Evolutionary conservation across 2,888 invertebrate species (phyloP).

Genomic region (Philereme transversata): DNA sequence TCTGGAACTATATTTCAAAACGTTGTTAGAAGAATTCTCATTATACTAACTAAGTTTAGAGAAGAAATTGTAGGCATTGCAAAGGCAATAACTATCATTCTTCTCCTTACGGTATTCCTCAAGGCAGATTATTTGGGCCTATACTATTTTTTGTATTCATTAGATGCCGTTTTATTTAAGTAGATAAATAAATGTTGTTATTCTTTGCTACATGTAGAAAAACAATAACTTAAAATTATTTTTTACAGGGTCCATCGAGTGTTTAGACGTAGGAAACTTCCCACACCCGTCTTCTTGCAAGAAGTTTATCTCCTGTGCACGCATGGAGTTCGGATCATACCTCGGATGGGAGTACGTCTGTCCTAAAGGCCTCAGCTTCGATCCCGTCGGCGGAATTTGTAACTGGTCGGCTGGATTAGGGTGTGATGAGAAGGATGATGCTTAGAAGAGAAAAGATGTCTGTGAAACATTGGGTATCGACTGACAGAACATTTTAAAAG

Average conservation of each 20-base stretch:
- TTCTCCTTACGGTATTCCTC: conserved; percentile 1
- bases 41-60: too few species aligned
- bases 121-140: conserved; percentile 12
- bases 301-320: conserved; percentile 95
- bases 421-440: conserved; percentile 85
- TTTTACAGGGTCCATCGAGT: conserved; percentile 89
- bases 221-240: background rate
- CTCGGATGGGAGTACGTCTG: conserved; percentile 95
- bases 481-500: too few species aligned
- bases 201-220: background rate
- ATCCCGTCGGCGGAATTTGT: conserved; percentile 95
- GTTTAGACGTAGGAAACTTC: conserved; percentile 95
- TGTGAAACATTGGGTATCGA: conserved; percentile 5
- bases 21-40: too few species aligned
- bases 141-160: background rate
- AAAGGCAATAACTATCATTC: too few species aligned
- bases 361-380: conserved; percentile 93
- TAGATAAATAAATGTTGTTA: background rate
- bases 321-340: conserved; percentile 89
- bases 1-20: background rate
- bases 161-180: background rate
- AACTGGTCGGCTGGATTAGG: conserved; percentile 94
- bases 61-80: too few species aligned
- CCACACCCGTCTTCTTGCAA: conserved; percentile 95
- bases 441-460: conserved; percentile 14